Evolutionary conservation across 2,113 vertebrate species (phyloP), one percentile per base, ranked within the genome.

Genomic region (Chrysemys picta): DNA sequence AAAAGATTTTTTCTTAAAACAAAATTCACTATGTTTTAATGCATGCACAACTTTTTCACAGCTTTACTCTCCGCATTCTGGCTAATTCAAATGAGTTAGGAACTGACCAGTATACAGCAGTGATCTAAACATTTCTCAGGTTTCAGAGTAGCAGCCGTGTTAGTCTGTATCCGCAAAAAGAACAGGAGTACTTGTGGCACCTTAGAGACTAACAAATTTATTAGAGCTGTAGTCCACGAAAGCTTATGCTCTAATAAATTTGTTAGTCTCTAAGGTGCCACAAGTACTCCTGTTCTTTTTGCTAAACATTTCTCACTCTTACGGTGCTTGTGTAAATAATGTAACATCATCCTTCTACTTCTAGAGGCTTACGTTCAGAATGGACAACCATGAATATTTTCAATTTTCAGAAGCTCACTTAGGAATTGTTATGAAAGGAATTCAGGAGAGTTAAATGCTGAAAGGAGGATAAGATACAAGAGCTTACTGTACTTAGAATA

Each of bases 21-120:
- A 50, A 95, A 0, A 0, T 0, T 0, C 0, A 9, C 78, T 47
- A 59, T 82, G 22, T 47, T 89, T 92, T 35, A 57, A 88, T 8
- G 88, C 3, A 31, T 82, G 6, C 2, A 10, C 12, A 83, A 31
- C 4, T 79, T 88, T 84, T 78, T 57, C 5, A 80, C 27, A 84
- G 31, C 82, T 82, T 88, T 89, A 11, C 94, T 92, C 50, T 83
- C 13, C 12, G 2, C 86, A 8, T 72, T 1, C 8, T 1, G 0
- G 8, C 3, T 81, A 89, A 92, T n/a, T 19, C 84, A 90, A 92
- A 54, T 1, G 2, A 54, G 53, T 6, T 54, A 85, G 57, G 47
- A 89, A 83, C 4, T 42, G 14, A 84, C 22, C 21, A 90, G 87
- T 42, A 45, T 19, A 5, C 4, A 83, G 10, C 7, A 85, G 38